Evolutionary conservation across 2,113 vertebrate species (phyloP).

Genomic region (Micromys minutus): DNA sequence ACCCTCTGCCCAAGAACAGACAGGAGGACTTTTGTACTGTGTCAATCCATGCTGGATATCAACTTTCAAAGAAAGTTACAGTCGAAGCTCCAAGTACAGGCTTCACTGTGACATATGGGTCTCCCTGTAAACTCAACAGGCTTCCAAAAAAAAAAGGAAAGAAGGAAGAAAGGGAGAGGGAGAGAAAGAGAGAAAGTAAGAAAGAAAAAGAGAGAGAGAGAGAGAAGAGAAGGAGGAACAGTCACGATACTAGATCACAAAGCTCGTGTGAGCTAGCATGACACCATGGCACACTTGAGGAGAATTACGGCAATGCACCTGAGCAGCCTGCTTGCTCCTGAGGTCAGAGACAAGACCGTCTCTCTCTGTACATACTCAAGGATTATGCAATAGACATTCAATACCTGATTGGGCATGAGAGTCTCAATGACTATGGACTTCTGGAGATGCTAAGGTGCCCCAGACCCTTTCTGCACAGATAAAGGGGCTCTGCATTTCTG

Average conservation of each 20-base stretch:
- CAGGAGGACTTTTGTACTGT: neutral
- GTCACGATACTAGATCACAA: neutral
- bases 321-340: neutral
- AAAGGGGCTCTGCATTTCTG: neutral
- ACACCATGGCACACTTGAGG: neutral
- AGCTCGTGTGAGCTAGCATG: neutral
- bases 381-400: neutral
- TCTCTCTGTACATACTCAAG: neutral
- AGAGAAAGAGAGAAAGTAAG: neutral
- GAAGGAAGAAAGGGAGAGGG: too few species aligned
- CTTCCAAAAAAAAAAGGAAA: neutral
- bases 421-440: neutral
- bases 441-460: neutral
- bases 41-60: neutral
- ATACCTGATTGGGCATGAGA: neutral
- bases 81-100: slow-evolving; percentile 8
- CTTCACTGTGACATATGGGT: neutral
- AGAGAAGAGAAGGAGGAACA: neutral
- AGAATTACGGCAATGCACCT: neutral
- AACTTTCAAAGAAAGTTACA: neutral
- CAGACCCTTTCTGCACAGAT: neutral
- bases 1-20: neutral
- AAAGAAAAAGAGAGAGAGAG: neutral
- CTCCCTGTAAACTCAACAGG: neutral
- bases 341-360: neutral